Base-by-base conservation (phyloP, 2,888 invertebrate species). In the Tetragonula carbonaria region DNA sequence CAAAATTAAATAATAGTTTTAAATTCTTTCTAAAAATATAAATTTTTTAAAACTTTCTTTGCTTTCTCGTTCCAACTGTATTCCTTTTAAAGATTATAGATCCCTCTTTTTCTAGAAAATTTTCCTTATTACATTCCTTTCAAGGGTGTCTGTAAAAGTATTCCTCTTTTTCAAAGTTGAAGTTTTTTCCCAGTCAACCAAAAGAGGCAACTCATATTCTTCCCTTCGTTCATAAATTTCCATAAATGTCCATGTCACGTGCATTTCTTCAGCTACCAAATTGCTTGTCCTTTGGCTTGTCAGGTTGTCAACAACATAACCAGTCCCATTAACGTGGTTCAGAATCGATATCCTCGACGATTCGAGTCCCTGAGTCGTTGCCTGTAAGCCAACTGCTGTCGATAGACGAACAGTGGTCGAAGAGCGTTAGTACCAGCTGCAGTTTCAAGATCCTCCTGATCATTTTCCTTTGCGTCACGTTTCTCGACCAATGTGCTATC, bases 401-500 rank as follows among this genome's bases (percentile, higher is more conserved):
- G 91, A 78, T 94, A 94, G 63, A 94, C 94, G 84, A 94, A 94
- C 38, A 94, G 84, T 11, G 94, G 94, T 63, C 94, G 92, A 23
- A 94, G 92, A 63, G 93, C 87, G 33, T 93, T 94, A 0, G 93
- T 93, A 18, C 94, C 94, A 73, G 94, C 94, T 0, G 94, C 94
- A 4, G 93, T 93, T 73, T 94, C 93, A 8, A 94, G 88, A 76
- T 94, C 94, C 2, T 91, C 91, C 62, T 66, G 33, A 23, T 84
- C 75, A 0, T 74, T 59, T 57, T 78, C 80, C 16, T 77, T 73
- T 16, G 65, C 63, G 66, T 75, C 87, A 62, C 89, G 90, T 79
- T 87, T 90, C 13, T 85, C 67, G 0, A 90, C 18, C 4, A 38
- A 23, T 4, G 23, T 8, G 18, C 14, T 23, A 11, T 62, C 11